phyloP scores from a whole-genome alignment of 2,797 vertebrate genomes.

The Phoebastria nigripes region DNA sequence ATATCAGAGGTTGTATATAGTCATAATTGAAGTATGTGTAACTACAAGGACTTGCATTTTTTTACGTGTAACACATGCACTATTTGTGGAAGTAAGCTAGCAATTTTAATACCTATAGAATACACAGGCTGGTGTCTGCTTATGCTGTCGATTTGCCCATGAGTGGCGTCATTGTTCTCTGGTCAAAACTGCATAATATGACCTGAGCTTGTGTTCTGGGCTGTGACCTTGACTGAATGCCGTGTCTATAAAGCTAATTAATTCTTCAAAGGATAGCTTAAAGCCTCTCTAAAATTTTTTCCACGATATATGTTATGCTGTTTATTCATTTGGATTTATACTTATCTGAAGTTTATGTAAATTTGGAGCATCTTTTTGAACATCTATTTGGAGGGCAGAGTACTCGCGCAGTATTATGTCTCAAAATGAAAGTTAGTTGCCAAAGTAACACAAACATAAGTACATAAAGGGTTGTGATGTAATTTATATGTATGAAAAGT shows the following conservation, averaged over 20 bases:
- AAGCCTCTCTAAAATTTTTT: accelerated
- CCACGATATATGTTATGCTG: accelerated
- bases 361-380: not conserved
- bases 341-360: not conserved
- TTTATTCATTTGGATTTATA: not conserved
- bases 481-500: accelerated
- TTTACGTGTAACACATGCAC: accelerated
- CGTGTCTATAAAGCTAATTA: accelerated
- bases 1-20: accelerated
- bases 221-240: not conserved
- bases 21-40: accelerated
- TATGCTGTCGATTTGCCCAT: accelerated
- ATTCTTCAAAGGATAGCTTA: accelerated
- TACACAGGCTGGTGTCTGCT: accelerated
- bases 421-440: not conserved
- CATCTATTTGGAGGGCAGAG: accelerated
- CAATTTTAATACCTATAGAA: accelerated
- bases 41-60: accelerated
- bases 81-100: not conserved
- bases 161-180: accelerated
- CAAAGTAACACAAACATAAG: accelerated
- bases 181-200: accelerated
- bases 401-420: accelerated
- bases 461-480: accelerated
- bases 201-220: not conserved